phyloP scores from a whole-genome alignment of 2,113 vertebrate genomes.

The Tachysurus fulvidraco region DNA sequence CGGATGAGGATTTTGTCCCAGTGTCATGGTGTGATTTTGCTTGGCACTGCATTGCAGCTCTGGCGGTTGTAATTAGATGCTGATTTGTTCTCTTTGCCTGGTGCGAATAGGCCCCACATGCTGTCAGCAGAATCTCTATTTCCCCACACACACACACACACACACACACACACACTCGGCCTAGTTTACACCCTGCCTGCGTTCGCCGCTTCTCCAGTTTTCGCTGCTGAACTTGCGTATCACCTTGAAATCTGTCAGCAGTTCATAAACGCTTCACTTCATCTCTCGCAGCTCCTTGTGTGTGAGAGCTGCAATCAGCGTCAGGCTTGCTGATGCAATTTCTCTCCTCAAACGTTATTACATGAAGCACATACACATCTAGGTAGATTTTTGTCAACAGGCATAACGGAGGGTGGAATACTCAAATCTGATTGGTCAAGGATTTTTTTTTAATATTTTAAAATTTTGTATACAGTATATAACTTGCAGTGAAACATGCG shows the following conservation, averaged over 20 bases:
- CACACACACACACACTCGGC: not conserved
- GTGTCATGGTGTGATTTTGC: constrained; percentile 4
- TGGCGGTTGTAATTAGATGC: constrained; percentile 42
- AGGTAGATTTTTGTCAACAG: not conserved
- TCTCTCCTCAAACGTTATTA: no score
- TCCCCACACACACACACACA: not conserved
- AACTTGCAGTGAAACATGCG: no score
- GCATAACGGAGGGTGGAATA: not conserved
- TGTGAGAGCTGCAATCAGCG: not conserved
- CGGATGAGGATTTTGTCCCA: constrained; percentile 27
- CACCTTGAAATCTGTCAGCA: constrained; percentile 42
- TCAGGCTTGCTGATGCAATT: not conserved
- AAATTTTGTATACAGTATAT: no score
- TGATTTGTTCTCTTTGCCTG: constrained; percentile 39
- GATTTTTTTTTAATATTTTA: no score
- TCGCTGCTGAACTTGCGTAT: constrained; percentile 24
- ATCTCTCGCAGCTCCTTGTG: constrained; percentile 14
- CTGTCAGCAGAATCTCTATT: not conserved
- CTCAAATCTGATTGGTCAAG: not conserved
- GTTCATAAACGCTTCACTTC: constrained; percentile 27
- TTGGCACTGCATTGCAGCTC: constrained; percentile 29
- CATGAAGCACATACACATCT: not conserved
- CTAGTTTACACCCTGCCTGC: constrained; percentile 4
- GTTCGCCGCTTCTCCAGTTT: not conserved
- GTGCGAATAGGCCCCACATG: constrained; percentile 30